A percentile compares a stretch with the other conserved stretches of the same genome.
phyloP scores from a whole-genome alignment of 2,888 invertebrate genomes.

The Xanthia togata region DNA sequence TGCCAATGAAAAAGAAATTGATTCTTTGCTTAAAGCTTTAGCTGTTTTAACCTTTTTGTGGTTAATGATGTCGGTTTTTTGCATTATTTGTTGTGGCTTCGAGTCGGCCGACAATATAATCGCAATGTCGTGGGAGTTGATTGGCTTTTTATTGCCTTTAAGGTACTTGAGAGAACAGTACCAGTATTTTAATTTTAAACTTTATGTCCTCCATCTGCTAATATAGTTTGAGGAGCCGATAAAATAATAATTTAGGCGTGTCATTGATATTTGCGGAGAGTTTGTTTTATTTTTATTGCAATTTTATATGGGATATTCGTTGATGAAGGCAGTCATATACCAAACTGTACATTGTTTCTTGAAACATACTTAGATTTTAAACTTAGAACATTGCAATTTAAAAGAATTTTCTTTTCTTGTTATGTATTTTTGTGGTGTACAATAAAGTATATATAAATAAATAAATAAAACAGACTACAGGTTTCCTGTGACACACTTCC shows the following conservation, averaged over 20 bases:
- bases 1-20: conserved; percentile 33
- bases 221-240: conserved; percentile 33
- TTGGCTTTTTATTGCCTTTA: conserved; percentile 61
- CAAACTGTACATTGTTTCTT: too few relatives aligned
- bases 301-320: background rate
- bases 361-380: too few relatives aligned
- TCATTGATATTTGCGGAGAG: conserved; percentile 23
- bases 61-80: conserved; percentile 64
- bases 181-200: conserved; percentile 53
- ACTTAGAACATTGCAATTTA: too few relatives aligned
- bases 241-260: conserved; percentile 24
- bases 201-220: conserved; percentile 42
- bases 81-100: conserved; percentile 42
- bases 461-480: too few relatives aligned
- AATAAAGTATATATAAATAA: too few relatives aligned
- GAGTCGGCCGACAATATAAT: conserved; percentile 50
- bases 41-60: conserved; percentile 50
- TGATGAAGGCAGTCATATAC: background rate
- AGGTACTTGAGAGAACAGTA: conserved; percentile 50
- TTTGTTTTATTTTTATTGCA: conserved; percentile 1
- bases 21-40: conserved; percentile 45
- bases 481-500: too few relatives aligned
- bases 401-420: too few relatives aligned
- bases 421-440: too few relatives aligned
- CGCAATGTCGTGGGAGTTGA: conserved; percentile 61